These are phyloP conservation scores for Sternarchorhynchus goeldii DNA, from an alignment of 2,797 vertebrate genomes.

Conservation along the genomic window DNA sequence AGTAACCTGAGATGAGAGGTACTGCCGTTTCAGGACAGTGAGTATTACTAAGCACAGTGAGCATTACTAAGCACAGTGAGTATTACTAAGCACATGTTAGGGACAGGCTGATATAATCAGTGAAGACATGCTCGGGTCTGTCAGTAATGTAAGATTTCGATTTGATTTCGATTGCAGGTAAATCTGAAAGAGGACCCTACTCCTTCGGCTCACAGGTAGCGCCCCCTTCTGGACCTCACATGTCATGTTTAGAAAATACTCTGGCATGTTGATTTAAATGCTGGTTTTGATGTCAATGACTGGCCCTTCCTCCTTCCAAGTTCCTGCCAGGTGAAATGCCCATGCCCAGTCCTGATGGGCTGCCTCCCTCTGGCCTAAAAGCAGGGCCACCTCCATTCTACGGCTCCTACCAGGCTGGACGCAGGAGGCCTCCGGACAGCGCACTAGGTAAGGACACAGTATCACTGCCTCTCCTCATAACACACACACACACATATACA, in stretches of 20 bases:
- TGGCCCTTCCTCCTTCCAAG: constrained; percentile 72
- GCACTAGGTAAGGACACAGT: constrained; percentile 78
- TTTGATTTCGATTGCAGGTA: constrained; percentile 72
- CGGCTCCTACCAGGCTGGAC: constrained; percentile 77
- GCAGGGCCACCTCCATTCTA: constrained; percentile 83
- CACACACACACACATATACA: too few species aligned
- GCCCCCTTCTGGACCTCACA: not conserved
- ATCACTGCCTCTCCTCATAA: too few species aligned
- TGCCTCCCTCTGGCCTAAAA: constrained; percentile 86
- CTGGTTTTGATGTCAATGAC: not conserved
- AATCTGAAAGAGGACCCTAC: constrained; percentile 83
- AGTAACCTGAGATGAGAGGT: too few species aligned
- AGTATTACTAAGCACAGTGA: too few species aligned
- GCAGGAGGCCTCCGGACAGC: constrained; percentile 84
- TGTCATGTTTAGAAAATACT: not conserved
- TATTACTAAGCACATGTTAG: too few species aligned
- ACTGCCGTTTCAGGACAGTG: too few species aligned
- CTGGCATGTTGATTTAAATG: not conserved
- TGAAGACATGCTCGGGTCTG: not conserved
- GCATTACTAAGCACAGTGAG: too few species aligned
- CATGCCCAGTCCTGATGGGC: constrained; percentile 82
- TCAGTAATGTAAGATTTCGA: not conserved
- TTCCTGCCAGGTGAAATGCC: constrained; percentile 87
- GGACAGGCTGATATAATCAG: too few species aligned
- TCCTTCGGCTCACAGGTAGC: constrained; percentile 82